Percentiles rank a stretch among this genome's conserved stretches.
Evolutionary conservation across 2,888 invertebrate species (phyloP).

Genomic region (Zele albiditarsus): DNA sequence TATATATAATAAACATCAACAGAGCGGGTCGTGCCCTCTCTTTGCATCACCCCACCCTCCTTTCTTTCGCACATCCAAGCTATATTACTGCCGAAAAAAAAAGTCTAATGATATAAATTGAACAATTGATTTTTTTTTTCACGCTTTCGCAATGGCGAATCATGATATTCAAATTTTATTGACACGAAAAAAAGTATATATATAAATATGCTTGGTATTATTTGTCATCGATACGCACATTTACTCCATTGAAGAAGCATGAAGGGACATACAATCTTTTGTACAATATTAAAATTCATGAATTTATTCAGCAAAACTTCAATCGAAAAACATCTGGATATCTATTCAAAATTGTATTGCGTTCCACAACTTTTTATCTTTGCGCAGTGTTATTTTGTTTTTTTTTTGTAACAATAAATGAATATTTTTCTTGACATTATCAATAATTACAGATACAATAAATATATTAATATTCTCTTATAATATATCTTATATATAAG

Average conservation of each 20-base stretch:
- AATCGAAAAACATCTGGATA: neutral
- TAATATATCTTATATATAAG: neutral
- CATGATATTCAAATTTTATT: constrained; percentile 61
- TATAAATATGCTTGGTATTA: constrained; percentile 43
- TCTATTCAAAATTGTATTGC: neutral
- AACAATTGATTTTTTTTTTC: neutral
- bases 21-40: constrained; percentile 63
- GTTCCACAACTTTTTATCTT: neutral
- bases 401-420: too few species aligned
- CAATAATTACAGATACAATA: too few species aligned
- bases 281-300: constrained; percentile 65
- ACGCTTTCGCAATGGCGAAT: constrained; percentile 34
- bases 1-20: constrained; percentile 69
- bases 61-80: constrained; percentile 55
- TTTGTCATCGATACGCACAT: constrained; percentile 10
- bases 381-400: neutral
- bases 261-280: constrained; percentile 51
- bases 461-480: too few species aligned
- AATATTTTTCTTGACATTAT: too few species aligned
- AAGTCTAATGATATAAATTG: constrained; percentile 1
- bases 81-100: constrained; percentile 7
- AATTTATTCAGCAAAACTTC: neutral
- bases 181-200: constrained; percentile 45
- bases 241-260: neutral
- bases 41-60: constrained; percentile 45